Evolutionary conservation across 2,888 invertebrate species (phyloP).

Genomic region (Xestia ashworthii): DNA sequence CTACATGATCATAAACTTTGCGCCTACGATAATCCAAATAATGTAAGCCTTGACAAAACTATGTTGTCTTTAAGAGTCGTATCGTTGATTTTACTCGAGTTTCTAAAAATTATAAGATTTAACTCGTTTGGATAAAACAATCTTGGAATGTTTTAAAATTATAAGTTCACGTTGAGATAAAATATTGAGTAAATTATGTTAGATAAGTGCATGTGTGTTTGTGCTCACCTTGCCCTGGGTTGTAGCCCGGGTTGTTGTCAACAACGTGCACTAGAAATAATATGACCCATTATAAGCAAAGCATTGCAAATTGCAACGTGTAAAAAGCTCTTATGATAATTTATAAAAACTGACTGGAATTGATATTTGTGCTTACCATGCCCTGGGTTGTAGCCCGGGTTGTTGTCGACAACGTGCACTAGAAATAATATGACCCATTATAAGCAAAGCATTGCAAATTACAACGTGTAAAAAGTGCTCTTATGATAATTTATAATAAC

Average conservation of each 20-base stretch:
- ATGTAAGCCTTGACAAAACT: neutral
- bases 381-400: constrained; percentile 7
- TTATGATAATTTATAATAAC: neutral
- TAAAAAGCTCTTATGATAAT: constrained; percentile 2
- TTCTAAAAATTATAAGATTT: neutral
- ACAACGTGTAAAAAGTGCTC: neutral
- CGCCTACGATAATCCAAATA: neutral
- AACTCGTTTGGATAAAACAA: neutral
- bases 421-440: constrained; percentile 28
- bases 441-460: constrained; percentile 15
- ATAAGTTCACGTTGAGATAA: too few relatives aligned
- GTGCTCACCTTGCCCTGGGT: constrained; percentile 26
- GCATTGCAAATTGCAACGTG: neutral
- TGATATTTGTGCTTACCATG: constrained; percentile 19
- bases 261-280: constrained; percentile 44
- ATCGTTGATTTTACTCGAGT: neutral
- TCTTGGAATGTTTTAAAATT: neutral
- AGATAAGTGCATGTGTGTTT: neutral
- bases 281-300: constrained; percentile 12
- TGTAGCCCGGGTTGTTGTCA: constrained; percentile 16
- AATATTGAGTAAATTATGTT: neutral
- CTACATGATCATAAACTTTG: neutral
- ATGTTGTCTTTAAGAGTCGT: neutral
- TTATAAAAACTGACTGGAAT: neutral
- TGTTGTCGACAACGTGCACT: constrained; percentile 37